Evolutionary conservation across 2,888 invertebrate genomes (phyloP).

Genomic region (Electrophaes corylata): DNA sequence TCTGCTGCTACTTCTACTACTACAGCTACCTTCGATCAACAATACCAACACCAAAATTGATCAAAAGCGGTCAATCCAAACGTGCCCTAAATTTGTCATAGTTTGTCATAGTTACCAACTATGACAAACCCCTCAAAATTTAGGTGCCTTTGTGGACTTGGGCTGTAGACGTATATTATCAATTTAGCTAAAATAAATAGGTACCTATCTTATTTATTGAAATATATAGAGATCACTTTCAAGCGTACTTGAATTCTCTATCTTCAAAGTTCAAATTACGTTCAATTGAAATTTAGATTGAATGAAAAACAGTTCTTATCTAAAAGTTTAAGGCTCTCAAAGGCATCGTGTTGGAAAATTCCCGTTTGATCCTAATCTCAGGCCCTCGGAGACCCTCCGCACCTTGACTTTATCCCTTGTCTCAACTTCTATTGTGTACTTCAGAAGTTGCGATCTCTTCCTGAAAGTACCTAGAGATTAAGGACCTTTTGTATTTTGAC

Average conservation of each 20-base stretch:
- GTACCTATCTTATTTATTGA: too few species aligned
- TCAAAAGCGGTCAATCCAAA: too few species aligned
- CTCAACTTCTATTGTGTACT: slow-evolving; percentile 26
- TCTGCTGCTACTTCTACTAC: too few species aligned
- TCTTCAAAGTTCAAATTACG: slow-evolving; percentile 15
- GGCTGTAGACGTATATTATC: too few species aligned
- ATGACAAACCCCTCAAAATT: too few species aligned
- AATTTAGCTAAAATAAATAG: too few species aligned
- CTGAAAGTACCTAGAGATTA: slow-evolving; percentile 11
- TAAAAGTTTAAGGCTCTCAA: slow-evolving; percentile 30
- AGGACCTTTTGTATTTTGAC: background rate
- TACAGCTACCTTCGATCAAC: too few species aligned
- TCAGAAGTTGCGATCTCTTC: slow-evolving; percentile 16
- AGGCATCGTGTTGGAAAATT: slow-evolving; percentile 33
- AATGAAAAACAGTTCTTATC: slow-evolving; percentile 32
- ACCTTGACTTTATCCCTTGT: slow-evolving; percentile 27
- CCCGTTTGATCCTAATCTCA: slow-evolving; percentile 29
- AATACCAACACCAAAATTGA: too few species aligned
- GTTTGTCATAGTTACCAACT: too few species aligned
- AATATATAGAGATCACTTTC: too few species aligned
- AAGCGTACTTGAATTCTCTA: background rate
- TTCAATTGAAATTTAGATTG: slow-evolving; percentile 19
- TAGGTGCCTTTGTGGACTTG: too few species aligned
- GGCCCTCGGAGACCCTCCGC: slow-evolving; percentile 1
- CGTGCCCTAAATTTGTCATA: too few species aligned